Evolutionary conservation across 2,888 invertebrate genomes (phyloP).

Genomic region (Chloromyia formosa): DNA sequence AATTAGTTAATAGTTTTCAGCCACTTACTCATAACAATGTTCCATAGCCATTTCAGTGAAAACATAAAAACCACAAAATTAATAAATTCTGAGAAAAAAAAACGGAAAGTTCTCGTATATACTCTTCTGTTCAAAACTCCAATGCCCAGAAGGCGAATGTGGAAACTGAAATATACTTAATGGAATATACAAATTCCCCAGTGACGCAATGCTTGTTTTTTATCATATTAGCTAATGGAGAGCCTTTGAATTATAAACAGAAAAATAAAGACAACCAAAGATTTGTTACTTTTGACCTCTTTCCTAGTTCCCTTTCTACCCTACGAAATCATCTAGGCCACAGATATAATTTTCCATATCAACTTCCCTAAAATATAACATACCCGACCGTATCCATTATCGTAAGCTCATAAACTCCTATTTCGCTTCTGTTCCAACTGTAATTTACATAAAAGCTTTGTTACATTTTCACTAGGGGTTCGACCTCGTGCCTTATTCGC

Average conservation of each 20-base stretch:
- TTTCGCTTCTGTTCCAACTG: neutral
- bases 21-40: too few species aligned
- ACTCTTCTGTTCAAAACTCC: too few species aligned
- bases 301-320: neutral
- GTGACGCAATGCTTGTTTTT: neutral
- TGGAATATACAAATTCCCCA: neutral
- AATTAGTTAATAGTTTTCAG: too few species aligned
- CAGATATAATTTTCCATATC: neutral
- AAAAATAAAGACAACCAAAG: too few species aligned
- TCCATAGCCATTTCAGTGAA: too few species aligned
- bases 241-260: neutral
- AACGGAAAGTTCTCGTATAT: too few species aligned
- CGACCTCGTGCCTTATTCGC: constrained; percentile 8
- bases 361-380: constrained; percentile 30
- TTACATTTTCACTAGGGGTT: neutral
- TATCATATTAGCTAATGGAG: constrained; percentile 2
- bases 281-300: too few species aligned
- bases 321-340: neutral
- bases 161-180: neutral
- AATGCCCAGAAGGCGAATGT: neutral
- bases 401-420: constrained; percentile 7
- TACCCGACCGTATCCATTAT: neutral
- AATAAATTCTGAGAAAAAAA: too few species aligned
- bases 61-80: too few species aligned
- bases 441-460: constrained; percentile 34